These are phyloP conservation scores for Hesperophylax magnus DNA, from an alignment of 1,140 invertebrate species.

Conservation along the genomic window DNA sequence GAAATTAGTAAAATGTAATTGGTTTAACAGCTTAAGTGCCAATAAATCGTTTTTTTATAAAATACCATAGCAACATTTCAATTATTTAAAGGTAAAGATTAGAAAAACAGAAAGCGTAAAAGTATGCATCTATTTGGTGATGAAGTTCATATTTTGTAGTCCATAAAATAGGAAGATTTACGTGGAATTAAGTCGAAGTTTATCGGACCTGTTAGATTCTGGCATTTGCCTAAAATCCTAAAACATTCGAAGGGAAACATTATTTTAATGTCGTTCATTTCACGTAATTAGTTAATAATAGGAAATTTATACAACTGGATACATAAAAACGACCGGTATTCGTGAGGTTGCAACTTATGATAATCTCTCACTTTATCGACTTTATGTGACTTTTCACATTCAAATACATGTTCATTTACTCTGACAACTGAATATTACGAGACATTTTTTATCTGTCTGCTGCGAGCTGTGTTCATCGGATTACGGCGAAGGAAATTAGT, in stretches of 20 bases:
- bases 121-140: too few species aligned
- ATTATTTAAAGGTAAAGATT: too few species aligned
- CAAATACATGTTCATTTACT: background rate
- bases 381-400: background rate
- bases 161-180: constrained; percentile 13
- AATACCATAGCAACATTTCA: too few species aligned
- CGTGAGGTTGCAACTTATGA: background rate
- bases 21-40: too few species aligned
- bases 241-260: constrained; percentile 7
- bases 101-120: too few species aligned
- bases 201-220: background rate
- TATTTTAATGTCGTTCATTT: background rate
- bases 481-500: too few species aligned
- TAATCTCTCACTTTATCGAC: constrained; percentile 7
- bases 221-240: constrained; percentile 20
- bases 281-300: constrained; percentile 14
- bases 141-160: background rate
- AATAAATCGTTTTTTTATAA: too few species aligned
- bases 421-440: too few species aligned
- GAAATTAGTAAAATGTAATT: too few species aligned
- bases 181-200: constrained; percentile 8
- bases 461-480: too few species aligned
- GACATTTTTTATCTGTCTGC: too few species aligned
- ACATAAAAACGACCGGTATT: constrained; percentile 7
- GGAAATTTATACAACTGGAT: background rate